These are phyloP conservation scores for Pyrrhosoma nymphula DNA, from an alignment of 2,888 invertebrate species.

Conservation along the genomic window DNA sequence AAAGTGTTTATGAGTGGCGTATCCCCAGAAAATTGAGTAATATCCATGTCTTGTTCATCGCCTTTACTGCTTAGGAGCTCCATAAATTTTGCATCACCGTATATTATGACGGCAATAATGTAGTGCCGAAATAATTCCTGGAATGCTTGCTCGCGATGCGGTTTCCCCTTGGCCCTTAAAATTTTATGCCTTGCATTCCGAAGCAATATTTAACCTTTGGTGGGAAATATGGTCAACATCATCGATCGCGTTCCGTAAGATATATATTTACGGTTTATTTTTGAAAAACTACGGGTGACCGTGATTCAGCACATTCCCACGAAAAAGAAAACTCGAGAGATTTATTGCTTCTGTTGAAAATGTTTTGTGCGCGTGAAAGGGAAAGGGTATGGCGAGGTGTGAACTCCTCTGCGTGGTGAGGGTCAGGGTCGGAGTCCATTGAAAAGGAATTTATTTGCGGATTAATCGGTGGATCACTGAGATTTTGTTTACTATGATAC, in stretches of 20 bases:
- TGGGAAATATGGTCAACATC: neutral
- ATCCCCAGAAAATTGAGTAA: neutral
- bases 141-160: neutral
- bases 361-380: neutral
- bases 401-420: neutral
- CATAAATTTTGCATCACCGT: neutral
- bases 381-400: neutral
- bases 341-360: constrained; percentile 9
- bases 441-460: neutral
- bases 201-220: neutral
- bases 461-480: neutral
- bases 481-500: neutral
- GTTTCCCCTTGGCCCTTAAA: neutral
- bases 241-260: neutral
- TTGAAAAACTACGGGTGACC: neutral
- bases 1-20: too few species aligned
- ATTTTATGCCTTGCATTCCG: neutral
- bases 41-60: neutral
- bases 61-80: neutral
- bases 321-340: neutral
- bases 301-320: neutral
- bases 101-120: neutral
- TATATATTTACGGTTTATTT: neutral
- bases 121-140: neutral
- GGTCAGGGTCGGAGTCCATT: neutral